Percentiles rank a stretch among this genome's conserved stretches.
Conservation (phyloP, 2,113 vertebrate genomes). For the Erythrolamprus reginae region DNA sequence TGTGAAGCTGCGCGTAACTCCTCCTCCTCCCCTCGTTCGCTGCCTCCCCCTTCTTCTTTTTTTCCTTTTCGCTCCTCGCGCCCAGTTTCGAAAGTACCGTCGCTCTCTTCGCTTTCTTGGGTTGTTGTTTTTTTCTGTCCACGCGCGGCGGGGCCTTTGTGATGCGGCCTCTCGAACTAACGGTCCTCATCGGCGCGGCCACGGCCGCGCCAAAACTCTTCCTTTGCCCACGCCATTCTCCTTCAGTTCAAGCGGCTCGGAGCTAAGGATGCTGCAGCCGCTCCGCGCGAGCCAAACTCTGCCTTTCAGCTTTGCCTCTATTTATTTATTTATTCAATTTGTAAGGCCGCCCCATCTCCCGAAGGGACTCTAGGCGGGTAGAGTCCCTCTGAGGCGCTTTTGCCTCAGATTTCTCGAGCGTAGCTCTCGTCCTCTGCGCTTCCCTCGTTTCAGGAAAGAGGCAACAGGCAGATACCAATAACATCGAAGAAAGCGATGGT, state of each 20-base stretch:
- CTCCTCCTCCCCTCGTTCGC: slow-evolving; percentile 6
- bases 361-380: too few relatives aligned
- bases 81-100: slow-evolving; percentile 8
- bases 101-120: neutral
- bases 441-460: too few relatives aligned
- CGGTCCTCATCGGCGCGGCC: neutral
- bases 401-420: neutral
- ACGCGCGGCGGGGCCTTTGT: neutral
- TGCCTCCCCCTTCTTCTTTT: too few relatives aligned
- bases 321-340: too few relatives aligned
- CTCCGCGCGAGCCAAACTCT: neutral
- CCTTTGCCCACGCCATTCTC: neutral
- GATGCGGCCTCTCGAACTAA: neutral
- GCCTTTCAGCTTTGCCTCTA: neutral
- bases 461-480: neutral
- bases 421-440: neutral
- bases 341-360: too few relatives aligned
- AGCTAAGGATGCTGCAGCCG: neutral
- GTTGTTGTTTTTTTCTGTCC: too few relatives aligned
- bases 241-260: neutral
- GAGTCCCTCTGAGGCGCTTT: too few relatives aligned
- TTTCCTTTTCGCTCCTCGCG: neutral
- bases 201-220: neutral
- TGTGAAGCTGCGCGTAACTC: slow-evolving; percentile 28
- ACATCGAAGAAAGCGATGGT: neutral